Evolutionary conservation across 2,113 vertebrate genomes (phyloP).

Genomic region (Phaetusa simplex): DNA sequence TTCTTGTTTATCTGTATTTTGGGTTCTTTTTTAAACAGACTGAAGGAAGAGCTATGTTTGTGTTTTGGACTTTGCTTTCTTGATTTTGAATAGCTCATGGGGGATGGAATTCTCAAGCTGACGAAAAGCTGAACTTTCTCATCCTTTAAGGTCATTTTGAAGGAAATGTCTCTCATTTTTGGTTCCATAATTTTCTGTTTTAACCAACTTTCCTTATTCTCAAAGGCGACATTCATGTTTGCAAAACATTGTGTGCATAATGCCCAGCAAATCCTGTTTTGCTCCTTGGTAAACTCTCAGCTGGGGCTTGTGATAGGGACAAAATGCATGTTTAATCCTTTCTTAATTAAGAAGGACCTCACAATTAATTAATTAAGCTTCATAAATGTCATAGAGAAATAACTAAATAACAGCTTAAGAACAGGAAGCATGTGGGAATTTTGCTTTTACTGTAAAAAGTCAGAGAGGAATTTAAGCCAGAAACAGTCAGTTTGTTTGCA

Average conservation of each 20-base stretch:
- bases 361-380: background rate
- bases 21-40: background rate
- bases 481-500: slow-evolving; percentile 4
- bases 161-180: slow-evolving; percentile 70
- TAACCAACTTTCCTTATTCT: slow-evolving; percentile 7
- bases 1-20: background rate
- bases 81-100: background rate
- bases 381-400: background rate
- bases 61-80: background rate
- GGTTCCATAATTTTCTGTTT: background rate
- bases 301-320: background rate
- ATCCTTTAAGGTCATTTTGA: slow-evolving; percentile 43
- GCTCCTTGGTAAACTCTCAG: background rate
- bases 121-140: slow-evolving; percentile 64
- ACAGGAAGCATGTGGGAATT: background rate
- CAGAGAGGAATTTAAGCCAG: background rate
- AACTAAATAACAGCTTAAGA: background rate
- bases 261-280: background rate
- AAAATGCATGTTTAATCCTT: background rate
- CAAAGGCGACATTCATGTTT: background rate
- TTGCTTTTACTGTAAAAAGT: background rate
- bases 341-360: background rate
- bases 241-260: background rate
- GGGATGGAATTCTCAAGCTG: slow-evolving; percentile 48
- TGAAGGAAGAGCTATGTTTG: background rate